Evolutionary conservation across 1,140 invertebrate species (phyloP), one percentile per base, ranked within the genome.

Genomic region (Diorhabda sublineata): DNA sequence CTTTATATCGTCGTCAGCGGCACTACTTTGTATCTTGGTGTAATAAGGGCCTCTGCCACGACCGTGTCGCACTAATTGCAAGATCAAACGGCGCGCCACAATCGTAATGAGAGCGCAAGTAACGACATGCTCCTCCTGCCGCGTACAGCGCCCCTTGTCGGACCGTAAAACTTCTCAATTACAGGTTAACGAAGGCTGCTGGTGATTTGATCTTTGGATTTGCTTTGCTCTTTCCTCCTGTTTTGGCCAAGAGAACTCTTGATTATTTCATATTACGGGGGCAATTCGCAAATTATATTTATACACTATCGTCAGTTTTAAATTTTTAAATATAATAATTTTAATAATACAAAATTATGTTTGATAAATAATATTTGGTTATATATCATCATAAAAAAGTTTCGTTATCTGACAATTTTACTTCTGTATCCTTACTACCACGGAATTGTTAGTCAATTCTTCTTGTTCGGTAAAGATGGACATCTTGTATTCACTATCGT

Each of bases 61-160:
- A 68, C 71, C 69, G 70, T 72, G 71, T 74, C 68, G 73, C 69
- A 68, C 71, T 74, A 74, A 74, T 74, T 74, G 73, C 73, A 45
- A 74, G 70, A 74, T 74, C 73, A 74, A 74, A 74, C 70, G 73
- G 56, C 60, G 73, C 64, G 64, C 56, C 64, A 43, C 64, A 45
- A 66, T 58, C 8, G 63, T 43, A 57, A 64, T 52, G 63, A 64
- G 63, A 57, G 57, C 57, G 45, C 57, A 42, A 47, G 65, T 66
- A 66, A 66, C 65, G 42, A 66, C 45, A 52, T 59, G 65, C 65
- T 59, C 44, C 45, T 41, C 63, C 45, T 6, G 52, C 26, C n/a
- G n/a, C 41, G 7, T 11, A 7, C 58, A 26, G 58, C n/a, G 41
- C 58, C 41, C 41, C 58, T 26, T 59, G n/a, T 11, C n/a, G n/a